Base-by-base conservation (phyloP, 2,113 vertebrate genomes). In the Cyphomyrus plagiostoma region DNA sequence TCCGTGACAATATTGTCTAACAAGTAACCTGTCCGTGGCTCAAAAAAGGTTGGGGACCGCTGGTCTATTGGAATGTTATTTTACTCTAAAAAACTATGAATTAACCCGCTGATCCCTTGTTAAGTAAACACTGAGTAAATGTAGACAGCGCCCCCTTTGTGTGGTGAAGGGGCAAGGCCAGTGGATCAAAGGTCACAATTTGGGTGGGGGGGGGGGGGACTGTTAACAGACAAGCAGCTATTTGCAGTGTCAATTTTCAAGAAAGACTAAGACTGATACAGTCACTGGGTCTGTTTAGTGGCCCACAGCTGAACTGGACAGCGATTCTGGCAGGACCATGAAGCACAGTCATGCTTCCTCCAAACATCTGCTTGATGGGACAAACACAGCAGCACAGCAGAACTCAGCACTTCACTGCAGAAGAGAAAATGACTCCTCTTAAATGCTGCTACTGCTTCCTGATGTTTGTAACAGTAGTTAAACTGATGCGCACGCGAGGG, bases 101-200 rank as follows among this genome's bases (percentile, higher is more conserved):
- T 94, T 93, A 94, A 88, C 91, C 93, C 92, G 92, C 92, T 94
- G 94, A 95, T 91, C 93, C 94, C 95, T 95, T 93, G 92, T 87
- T 56, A 35, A 58, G 70, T 89, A 82, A 23, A 89, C 88, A 86
- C 88, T 13, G 62, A 26, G 62, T 30, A 70, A 30, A 11, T 50
- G 93, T 92, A 94, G 92, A 56, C 62, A 45, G 26, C 91, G 39
- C 89, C 74, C 13, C 30, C 74, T 80, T 80, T n/a, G 92, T 89
- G 88, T 62, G 70, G 5, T 90, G 88, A 48, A 90, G 53, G 26
- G 35, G 23, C 49, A 88, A 42, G n/a, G 2, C 77, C 15, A 26
- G 13, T 7, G 58, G 88, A 88, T 87, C 87, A 92, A 88, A 89
- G 89, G 89, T 88, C 89, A 88, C 7, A 35, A 58, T 46, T 23